Percentiles rank a stretch among this genome's conserved stretches.
These are phyloP conservation scores for Tragelaphus buxtoni DNA, from an alignment of 2,113 vertebrate genomes.

Conservation along the genomic window DNA sequence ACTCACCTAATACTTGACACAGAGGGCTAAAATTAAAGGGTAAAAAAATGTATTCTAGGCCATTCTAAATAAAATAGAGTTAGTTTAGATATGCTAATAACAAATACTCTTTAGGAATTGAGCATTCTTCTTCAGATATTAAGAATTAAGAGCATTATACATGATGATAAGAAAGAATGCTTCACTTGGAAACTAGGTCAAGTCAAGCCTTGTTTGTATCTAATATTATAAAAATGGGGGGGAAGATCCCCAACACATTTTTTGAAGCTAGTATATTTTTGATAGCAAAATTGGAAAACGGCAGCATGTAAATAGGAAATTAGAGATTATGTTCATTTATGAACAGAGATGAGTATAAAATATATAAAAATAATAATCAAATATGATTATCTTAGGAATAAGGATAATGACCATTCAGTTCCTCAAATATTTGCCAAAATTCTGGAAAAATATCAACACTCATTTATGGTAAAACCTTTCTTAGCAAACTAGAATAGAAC, in stretches of 20 bases:
- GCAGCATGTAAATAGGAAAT: background rate
- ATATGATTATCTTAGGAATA: background rate
- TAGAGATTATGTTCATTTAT: background rate
- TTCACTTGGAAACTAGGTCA: background rate
- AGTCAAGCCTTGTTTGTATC: background rate
- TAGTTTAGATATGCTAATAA: background rate
- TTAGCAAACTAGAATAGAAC: background rate
- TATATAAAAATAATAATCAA: background rate
- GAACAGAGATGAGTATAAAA: background rate
- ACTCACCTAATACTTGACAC: background rate
- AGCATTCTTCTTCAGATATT: background rate
- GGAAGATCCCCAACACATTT: background rate
- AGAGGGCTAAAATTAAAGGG: background rate
- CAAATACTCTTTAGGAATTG: background rate
- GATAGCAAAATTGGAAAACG: background rate
- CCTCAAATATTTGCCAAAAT: background rate
- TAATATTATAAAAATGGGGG: background rate
- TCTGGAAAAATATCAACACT: background rate
- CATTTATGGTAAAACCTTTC: background rate
- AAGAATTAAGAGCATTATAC: slow-evolving; percentile 3
- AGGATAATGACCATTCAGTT: background rate
- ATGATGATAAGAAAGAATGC: background rate
- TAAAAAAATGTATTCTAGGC: background rate
- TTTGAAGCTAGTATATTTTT: background rate
- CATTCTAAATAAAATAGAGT: background rate